phyloP scores from a whole-genome alignment of 2,888 invertebrate species.

The Chouioia cunea region DNA sequence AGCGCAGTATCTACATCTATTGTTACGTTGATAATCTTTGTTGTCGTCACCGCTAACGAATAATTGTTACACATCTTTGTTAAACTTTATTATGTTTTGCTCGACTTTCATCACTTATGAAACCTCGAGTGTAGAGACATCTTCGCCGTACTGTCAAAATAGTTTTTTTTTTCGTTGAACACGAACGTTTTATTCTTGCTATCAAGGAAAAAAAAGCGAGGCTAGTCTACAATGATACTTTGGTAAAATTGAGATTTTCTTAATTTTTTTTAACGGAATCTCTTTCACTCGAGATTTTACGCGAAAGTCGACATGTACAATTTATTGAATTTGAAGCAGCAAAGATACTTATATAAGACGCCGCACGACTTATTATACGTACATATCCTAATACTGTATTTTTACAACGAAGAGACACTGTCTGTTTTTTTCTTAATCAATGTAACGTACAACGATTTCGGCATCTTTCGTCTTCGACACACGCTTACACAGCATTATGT shows the following conservation, averaged over 20 bases:
- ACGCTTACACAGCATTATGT: neutral
- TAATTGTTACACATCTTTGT: conserved; percentile 35
- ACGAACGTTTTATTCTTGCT: no score
- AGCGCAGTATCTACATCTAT: conserved; percentile 41
- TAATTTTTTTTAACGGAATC: neutral
- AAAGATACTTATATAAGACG: conserved; percentile 4
- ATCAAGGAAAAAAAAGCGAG: no score
- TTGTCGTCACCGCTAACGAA: conserved; percentile 28
- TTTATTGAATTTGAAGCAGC: neutral
- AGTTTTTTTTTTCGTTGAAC: neutral
- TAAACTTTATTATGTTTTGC: neutral
- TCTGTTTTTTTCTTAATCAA: neutral
- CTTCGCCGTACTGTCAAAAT: conserved; percentile 1
- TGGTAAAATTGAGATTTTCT: neutral
- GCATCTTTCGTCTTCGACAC: neutral
- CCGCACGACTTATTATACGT: neutral
- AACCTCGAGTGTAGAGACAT: neutral
- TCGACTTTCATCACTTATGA: no score
- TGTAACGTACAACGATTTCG: conserved; percentile 10
- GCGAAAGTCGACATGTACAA: neutral
- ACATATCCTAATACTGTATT: conserved; percentile 21
- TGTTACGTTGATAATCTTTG: conserved; percentile 34
- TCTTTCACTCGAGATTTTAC: conserved; percentile 16
- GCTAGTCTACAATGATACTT: no score
- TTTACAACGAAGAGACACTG: conserved; percentile 18